Evolutionary conservation across 2,113 vertebrate genomes (phyloP).

Genomic region (Oreochromis niloticus): DNA sequence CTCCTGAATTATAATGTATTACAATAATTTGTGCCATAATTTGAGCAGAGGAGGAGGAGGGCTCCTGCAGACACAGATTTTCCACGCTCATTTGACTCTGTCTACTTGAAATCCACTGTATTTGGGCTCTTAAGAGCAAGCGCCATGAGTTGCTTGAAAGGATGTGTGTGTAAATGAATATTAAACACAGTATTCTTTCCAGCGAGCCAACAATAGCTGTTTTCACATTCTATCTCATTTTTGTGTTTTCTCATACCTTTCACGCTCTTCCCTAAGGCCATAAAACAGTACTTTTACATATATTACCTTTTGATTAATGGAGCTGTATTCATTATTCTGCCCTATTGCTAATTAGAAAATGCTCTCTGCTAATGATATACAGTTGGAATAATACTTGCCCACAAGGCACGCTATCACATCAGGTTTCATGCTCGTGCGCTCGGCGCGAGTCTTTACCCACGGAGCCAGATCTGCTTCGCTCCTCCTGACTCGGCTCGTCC

Average conservation of each 20-base stretch:
- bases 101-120: constrained; percentile 17
- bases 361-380: constrained; percentile 77
- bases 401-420: constrained; percentile 70
- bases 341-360: constrained; percentile 80
- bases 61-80: constrained; percentile 39
- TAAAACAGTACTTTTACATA: constrained; percentile 79
- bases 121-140: constrained; percentile 47
- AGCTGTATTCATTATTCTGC: constrained; percentile 81
- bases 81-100: constrained; percentile 26
- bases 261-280: constrained; percentile 69
- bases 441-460: constrained; percentile 24
- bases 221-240: constrained; percentile 67
- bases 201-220: constrained; percentile 50
- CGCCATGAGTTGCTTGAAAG: constrained; percentile 63
- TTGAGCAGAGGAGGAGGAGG: constrained; percentile 2
- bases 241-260: constrained; percentile 71
- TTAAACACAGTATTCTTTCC: constrained; percentile 60
- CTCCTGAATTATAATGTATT: neutral
- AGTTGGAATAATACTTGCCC: constrained; percentile 79
- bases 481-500: constrained; percentile 10
- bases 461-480: constrained; percentile 32
- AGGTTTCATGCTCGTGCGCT: constrained; percentile 51
- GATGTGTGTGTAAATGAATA: constrained; percentile 68
- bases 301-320: constrained; percentile 84
- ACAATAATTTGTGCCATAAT: constrained; percentile 16